A percentile compares a stretch with the other conserved stretches of the same genome.
These are phyloP conservation scores for Belgica antarctica DNA, from an alignment of 2,888 invertebrate species.

Conservation along the genomic window DNA sequence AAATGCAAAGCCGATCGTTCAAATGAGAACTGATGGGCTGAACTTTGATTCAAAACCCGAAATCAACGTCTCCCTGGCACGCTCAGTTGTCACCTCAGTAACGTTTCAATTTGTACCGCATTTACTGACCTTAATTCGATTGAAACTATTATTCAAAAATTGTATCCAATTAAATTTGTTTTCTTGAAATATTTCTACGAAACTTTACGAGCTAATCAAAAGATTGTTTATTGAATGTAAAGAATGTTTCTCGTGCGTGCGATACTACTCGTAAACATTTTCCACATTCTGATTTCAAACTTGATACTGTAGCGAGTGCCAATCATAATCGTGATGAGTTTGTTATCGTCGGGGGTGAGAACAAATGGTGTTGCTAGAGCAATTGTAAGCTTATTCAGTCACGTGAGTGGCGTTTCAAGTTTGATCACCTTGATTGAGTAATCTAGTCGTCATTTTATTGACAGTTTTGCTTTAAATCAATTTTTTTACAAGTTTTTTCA, in stretches of 20 bases:
- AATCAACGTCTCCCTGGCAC: background rate
- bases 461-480: no score
- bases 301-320: background rate
- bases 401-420: no score
- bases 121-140: conserved; percentile 14
- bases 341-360: background rate
- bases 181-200: no score
- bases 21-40: background rate
- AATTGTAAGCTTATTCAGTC: no score
- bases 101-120: conserved; percentile 25
- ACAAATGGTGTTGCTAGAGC: no score
- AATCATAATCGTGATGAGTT: conserved; percentile 5
- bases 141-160: background rate
- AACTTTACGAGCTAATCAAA: background rate
- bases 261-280: background rate
- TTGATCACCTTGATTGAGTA: no score
- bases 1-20: background rate
- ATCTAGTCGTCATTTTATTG: no score
- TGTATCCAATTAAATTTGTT: conserved; percentile 6
- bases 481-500: no score
- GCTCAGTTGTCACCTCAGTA: background rate
- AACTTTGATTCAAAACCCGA: conserved; percentile 10
- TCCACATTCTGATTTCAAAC: background rate
- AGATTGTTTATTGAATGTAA: background rate
- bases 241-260: background rate